Evolutionary conservation across 2,113 vertebrate genomes (phyloP), one percentile per base, ranked within the genome.

Genomic region (Chamaetylas fuelleborni): DNA sequence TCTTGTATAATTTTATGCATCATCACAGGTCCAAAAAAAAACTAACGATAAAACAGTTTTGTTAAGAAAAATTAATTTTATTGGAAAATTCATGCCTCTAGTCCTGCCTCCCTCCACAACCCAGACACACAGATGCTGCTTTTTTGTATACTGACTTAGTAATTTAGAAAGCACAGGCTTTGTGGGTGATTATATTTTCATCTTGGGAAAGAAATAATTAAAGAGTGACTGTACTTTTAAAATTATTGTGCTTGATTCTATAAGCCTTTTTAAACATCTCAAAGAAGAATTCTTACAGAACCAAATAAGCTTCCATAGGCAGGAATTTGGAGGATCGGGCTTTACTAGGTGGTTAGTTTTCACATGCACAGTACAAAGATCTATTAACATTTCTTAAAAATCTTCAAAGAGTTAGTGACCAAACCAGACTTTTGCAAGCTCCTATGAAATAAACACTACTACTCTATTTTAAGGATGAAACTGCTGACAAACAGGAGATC

Each of bases 1-100:
- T 81, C 95, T 90, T 91, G 81, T 38, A 25, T 86, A 94, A 85
- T 93, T 97, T 96, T 95, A 65, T 88, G 65, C 77, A 94, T 95
- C 91, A 95, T 82, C 90, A 90, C 65, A 95, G 29, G 90, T 76
- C 94, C 88, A 97, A 96, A 95, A 96, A 77, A 72, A 97, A 97
- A 95, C 71, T 87, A 86, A 96, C 96, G 94, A 97, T 96, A 97
- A 96, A 97, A 95, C 26, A 88, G 80, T 74, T 93, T 96, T 88
- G 69, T 88, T 90, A 94, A 97, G 96, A 54, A 93, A 96, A 97
- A 86, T 86, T 10, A 86, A 48, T n/a, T 78, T 78, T 69, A 36
- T 29, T 81, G 38, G 18, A n/a, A 81, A 87, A 91, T 96, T 94
- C 91, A 86, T 82, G 67, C 11, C 20, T 93, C 85, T 77, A 29